Base-by-base conservation (phyloP, 2,888 invertebrate genomes). In the Phortica okadai region DNA sequence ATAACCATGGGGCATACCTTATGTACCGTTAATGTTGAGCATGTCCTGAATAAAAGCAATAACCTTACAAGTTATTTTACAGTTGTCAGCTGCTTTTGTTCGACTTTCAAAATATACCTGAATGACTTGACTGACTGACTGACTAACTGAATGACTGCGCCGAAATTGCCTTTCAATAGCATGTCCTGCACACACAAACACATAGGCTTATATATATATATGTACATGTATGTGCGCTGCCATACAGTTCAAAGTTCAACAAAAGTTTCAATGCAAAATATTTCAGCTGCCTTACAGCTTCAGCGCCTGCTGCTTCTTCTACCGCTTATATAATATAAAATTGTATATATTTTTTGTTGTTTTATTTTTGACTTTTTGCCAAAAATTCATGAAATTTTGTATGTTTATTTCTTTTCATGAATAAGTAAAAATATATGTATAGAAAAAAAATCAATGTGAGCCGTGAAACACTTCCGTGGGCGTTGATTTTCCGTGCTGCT, bases 61-160 rank as follows among this genome's bases (percentile, higher is more conserved):
- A 66, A 66, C 6, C 42, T 33, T 41, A 41, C 66, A 41, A 66
- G 66, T 66, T 66, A 42, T 42, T 66, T 33, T 66, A 33, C 66
- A 66, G 66, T 66, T 66, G 66, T 42, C 42, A 42, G 42, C 42
- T 42, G 42, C 66, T 42, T 42, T 33, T 41, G 16, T 42, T 14
- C 6, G 14, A 14, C n/a, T 59, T 50, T 50, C 14, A 50, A 50
- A 50, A 14, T 14, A 50, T 14, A 50, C 54, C 21, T 21, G 21
- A 21, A 21, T 21, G 21, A 21, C 21, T 66, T 62, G 74, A 66
- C 16, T 59, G 59, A n/a, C 66, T 79, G 80, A 80, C 70, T 67
- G 70, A 62, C 79, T 73, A 72, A 62, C 62, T 62, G 67, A 45
- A 73, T 64, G 62, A 21, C 21, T 50, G 56, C 41, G 72, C 59